These are phyloP conservation scores for Netelia inedita DNA, from an alignment of 2,888 invertebrate genomes.

Conservation along the genomic window DNA sequence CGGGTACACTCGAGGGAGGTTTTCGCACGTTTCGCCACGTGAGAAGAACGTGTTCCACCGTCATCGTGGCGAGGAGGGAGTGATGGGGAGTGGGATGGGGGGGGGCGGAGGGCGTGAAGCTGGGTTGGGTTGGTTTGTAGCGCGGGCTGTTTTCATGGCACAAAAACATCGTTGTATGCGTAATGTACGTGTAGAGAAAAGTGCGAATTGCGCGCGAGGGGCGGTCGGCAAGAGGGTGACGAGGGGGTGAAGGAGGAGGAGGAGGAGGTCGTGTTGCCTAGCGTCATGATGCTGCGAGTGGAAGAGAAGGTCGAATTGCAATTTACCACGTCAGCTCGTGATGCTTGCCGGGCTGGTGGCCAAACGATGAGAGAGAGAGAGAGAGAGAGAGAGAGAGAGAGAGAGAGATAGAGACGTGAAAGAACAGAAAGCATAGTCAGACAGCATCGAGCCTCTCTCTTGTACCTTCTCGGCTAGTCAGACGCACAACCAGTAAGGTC, in stretches of 20 bases:
- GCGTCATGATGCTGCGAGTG: constrained; percentile 30
- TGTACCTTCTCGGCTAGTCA: constrained; percentile 32
- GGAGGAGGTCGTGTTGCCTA: constrained; percentile 16
- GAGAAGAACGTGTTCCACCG: constrained; percentile 56
- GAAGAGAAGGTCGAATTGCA: constrained; percentile 71
- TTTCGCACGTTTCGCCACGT: constrained; percentile 39
- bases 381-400: constrained; percentile 26
- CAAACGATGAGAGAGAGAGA: constrained; percentile 53
- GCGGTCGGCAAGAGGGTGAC: constrained; percentile 10
- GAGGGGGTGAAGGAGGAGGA: constrained; percentile 53
- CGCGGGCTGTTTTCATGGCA: not conserved
- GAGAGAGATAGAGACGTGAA: constrained; percentile 24
- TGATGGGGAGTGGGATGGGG: too few relatives aligned
- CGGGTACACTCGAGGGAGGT: constrained; percentile 6
- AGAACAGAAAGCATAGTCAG: constrained; percentile 24
- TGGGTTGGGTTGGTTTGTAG: constrained; percentile 19
- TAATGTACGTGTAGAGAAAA: constrained; percentile 64
- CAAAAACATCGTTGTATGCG: constrained; percentile 65
- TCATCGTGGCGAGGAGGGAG: constrained; percentile 11
- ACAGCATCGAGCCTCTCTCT: constrained; percentile 33
- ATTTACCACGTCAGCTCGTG: constrained; percentile 76
- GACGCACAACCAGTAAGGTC: constrained; percentile 59
- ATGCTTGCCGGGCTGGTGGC: constrained; percentile 60
- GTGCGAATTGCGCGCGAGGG: constrained; percentile 37
- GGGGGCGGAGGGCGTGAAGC: too few relatives aligned